Evolutionary conservation across 2,113 vertebrate genomes (phyloP).

Genomic region (Pteropus alecto): DNA sequence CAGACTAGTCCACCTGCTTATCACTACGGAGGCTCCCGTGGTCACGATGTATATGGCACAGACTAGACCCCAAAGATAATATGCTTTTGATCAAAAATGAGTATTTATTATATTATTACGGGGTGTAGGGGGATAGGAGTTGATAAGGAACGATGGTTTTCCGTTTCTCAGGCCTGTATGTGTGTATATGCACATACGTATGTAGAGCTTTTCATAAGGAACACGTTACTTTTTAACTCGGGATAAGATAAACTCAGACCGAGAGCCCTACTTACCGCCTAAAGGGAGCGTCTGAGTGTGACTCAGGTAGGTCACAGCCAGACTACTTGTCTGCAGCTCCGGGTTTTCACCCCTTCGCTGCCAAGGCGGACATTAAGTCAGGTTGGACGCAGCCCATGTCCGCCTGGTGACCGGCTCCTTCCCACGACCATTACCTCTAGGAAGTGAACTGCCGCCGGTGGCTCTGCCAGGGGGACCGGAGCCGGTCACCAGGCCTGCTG

Average conservation of each 20-base stretch:
- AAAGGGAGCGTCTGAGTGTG: background rate
- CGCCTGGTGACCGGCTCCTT: background rate
- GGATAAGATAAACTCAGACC: background rate
- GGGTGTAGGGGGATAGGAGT: background rate
- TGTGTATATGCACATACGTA: background rate
- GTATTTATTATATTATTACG: no score
- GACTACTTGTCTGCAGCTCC: no score
- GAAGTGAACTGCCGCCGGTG: no score
- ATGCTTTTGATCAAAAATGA: background rate
- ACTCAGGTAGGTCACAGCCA: background rate
- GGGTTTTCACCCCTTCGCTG: background rate
- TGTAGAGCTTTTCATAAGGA: background rate
- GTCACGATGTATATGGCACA: background rate
- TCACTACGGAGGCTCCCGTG: background rate
- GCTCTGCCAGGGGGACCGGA: background rate
- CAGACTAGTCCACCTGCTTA: background rate
- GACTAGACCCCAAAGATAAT: background rate
- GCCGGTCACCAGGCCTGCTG: fast-evolving
- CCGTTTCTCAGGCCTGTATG: background rate
- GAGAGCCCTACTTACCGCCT: background rate
- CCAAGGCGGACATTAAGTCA: fast-evolving
- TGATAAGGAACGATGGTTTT: background rate
- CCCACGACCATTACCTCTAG: background rate
- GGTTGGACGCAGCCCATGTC: background rate
- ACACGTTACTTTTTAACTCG: background rate